A percentile compares a stretch with the other conserved stretches of the same genome.
Evolutionary conservation across 2,797 vertebrate genomes (phyloP).

Genomic region (Sebastes trivittatus): DNA sequence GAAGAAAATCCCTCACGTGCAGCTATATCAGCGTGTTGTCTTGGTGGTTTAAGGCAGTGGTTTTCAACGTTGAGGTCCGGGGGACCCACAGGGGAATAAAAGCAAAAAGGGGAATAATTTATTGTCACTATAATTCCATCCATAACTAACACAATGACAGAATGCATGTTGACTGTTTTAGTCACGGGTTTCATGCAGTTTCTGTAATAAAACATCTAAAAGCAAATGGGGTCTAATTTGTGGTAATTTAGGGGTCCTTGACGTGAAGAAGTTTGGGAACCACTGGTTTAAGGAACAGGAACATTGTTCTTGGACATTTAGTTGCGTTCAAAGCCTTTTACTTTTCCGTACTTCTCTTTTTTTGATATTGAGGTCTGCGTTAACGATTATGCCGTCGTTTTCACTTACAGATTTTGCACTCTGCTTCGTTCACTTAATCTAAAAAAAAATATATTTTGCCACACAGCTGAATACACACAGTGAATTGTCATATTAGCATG

Average conservation of each 20-base stretch:
- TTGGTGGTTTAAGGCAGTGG: not conserved
- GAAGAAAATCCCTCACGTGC: not conserved
- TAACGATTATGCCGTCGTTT: rapidly evolving
- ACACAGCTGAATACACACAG: not conserved
- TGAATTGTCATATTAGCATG: too few species aligned
- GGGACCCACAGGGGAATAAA: too few species aligned
- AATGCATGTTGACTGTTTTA: too few species aligned
- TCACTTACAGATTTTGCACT: not conserved
- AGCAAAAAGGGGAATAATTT: too few species aligned
- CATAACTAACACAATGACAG: too few species aligned
- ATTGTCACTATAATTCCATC: too few species aligned
- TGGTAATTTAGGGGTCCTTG: rapidly evolving
- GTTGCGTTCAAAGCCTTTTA: not conserved
- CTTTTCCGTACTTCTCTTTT: not conserved
- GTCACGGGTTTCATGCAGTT: too few species aligned
- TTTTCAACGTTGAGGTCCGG: too few species aligned
- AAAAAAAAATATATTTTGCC: not conserved
- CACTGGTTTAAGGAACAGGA: not conserved
- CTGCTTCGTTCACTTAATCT: not conserved
- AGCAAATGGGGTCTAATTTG: too few species aligned
- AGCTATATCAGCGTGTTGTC: not conserved
- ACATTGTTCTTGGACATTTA: not conserved
- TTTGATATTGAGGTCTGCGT: not conserved
- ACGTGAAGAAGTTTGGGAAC: too few species aligned
- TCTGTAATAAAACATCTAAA: too few species aligned